Evolutionary conservation across 2,888 invertebrate genomes (phyloP).

Genomic region (Calliopum simillimum): DNA sequence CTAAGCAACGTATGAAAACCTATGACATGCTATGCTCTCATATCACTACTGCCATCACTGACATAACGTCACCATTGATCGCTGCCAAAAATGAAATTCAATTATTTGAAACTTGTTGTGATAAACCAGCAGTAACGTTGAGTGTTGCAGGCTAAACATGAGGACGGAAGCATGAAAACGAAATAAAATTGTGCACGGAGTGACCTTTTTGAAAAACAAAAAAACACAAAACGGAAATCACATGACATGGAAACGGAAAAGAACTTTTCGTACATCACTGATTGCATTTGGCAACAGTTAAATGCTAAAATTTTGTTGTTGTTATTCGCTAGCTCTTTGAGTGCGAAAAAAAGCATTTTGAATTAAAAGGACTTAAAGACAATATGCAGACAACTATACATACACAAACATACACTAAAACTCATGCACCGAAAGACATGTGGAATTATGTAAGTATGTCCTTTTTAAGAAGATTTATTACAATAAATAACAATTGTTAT

Average conservation of each 20-base stretch:
- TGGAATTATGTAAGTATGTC: slow-evolving; percentile 1
- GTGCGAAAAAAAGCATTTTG: not conserved
- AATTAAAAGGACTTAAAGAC: slow-evolving; percentile 15
- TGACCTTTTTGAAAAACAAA: too few species aligned
- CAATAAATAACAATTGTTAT: slow-evolving; percentile 9
- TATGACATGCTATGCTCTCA: too few species aligned
- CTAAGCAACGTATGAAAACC: too few species aligned
- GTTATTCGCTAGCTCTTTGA: too few species aligned
- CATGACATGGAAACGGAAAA: slow-evolving; percentile 3
- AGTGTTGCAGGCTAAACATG: too few species aligned
- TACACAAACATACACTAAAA: not conserved
- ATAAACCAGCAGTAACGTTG: not conserved
- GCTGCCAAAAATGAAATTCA: not conserved
- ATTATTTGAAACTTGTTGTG: slow-evolving; percentile 13
- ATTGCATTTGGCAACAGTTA: not conserved
- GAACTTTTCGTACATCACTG: slow-evolving; percentile 4
- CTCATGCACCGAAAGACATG: not conserved
- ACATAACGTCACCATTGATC: too few species aligned
- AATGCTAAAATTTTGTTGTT: too few species aligned
- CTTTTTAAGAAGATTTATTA: slow-evolving; percentile 9
- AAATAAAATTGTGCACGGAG: too few species aligned
- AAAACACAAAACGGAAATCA: too few species aligned
- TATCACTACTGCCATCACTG: too few species aligned
- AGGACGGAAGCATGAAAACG: too few species aligned
- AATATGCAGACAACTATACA: not conserved